Evolutionary conservation across 1,140 invertebrate genomes (phyloP), one percentile per base, ranked within the genome.

Genomic region (Lasioglossum albipes): DNA sequence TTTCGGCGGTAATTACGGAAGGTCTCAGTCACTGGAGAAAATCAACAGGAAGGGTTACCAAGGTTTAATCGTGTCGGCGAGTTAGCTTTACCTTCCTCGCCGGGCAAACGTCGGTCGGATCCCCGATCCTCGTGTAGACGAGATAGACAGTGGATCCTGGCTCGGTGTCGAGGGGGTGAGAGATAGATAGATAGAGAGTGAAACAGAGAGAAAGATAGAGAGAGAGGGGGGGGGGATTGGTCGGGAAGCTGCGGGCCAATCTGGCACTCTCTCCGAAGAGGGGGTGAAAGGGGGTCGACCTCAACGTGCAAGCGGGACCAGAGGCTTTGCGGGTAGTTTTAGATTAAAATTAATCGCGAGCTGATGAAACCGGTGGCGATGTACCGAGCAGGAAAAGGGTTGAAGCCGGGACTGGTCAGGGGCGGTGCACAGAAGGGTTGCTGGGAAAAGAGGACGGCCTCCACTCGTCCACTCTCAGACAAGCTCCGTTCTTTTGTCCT

Each of bases 321-420:
- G 87, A 88, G 85, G 87, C 86, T 89, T 89, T 88, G 84, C 86
- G 82, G 84, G 87, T 83, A 83, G 84, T 89, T 89, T 84, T 84
- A 87, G 85, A 90, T 90, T 89, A 90, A 90, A 90, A 90, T 89
- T 89, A 89, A 89, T 90, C 87, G 83, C 83, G 78, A 88, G 81
- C 85, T 89, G 88, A 87, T 88, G 88, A 89, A 89, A 87, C 88
- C 80, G 82, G 84, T 78, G 85, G 79, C 83, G 78, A 80, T 81
- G 78, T 79, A 79, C 64, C 75, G 78, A 75, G 79, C 79, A 80
- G 83, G 86, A 85, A 86, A 84, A 87, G 86, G 86, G 86, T 87
- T 82, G 80, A 84, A 82, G 83, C 72, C 71, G 65, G 85, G 72
- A 86, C 81, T 81, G 85, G 84, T 75, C 86, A 87, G 86, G 82